phyloP scores from a whole-genome alignment of 2,113 vertebrate species.

The Poecile atricapillus region DNA sequence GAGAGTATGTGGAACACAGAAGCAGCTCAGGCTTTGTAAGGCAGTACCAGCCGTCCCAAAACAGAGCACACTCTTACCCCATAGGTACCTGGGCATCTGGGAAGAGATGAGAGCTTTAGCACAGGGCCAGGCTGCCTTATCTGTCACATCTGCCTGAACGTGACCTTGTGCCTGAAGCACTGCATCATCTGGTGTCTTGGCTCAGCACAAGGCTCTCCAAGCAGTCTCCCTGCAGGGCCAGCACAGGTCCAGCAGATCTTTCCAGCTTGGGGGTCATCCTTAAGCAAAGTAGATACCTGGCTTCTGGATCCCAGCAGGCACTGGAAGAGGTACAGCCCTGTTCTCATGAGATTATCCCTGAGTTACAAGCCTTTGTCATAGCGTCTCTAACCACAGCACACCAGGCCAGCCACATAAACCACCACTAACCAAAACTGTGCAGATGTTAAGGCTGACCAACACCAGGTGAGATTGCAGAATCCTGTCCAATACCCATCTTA shows the following conservation, averaged over 20 bases:
- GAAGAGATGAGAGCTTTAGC: neutral
- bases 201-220: neutral
- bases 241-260: neutral
- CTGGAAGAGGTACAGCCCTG: neutral
- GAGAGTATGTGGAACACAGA: neutral
- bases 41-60: neutral
- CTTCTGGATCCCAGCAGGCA: neutral
- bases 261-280: neutral
- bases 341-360: neutral
- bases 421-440: neutral
- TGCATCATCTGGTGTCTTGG: fast-evolving
- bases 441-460: neutral
- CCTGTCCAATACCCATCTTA: neutral
- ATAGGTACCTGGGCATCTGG: neutral
- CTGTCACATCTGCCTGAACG: neutral
- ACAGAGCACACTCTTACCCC: fast-evolving
- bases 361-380: neutral
- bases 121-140: neutral
- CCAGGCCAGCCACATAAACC: neutral
- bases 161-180: neutral
- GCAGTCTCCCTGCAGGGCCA: neutral
- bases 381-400: neutral
- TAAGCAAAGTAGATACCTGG: neutral
- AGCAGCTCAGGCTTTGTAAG: neutral
- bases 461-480: neutral